These are phyloP conservation scores for Solen grandis DNA, from an alignment of 1,140 invertebrate species.

Conservation along the genomic window DNA sequence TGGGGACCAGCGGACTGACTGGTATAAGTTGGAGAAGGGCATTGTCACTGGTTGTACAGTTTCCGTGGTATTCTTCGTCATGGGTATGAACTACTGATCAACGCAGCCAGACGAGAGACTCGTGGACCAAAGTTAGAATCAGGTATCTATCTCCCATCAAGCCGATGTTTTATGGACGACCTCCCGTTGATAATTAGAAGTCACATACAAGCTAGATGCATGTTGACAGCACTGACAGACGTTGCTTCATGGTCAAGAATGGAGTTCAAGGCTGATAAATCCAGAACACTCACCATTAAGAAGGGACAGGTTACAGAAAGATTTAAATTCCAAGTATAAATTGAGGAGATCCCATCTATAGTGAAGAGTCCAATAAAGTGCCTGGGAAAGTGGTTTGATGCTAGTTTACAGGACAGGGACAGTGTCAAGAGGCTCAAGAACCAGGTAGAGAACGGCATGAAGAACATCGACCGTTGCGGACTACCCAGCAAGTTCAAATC, in stretches of 20 bases:
- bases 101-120: background rate
- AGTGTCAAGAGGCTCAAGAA: conserved; percentile 12
- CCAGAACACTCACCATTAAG: conserved; percentile 22
- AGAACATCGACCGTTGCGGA: conserved; percentile 31
- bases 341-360: conserved; percentile 26
- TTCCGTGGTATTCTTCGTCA: no score
- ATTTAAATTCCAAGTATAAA: background rate
- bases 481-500: conserved; percentile 39
- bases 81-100: conserved; percentile 16
- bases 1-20: background rate
- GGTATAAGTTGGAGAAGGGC: no score
- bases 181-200: background rate
- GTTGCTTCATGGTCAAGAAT: no score
- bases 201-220: conserved; percentile 2
- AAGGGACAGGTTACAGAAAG: conserved; percentile 22
- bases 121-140: background rate
- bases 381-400: conserved; percentile 39
- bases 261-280: conserved; percentile 2
- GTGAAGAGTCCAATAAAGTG: no score
- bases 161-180: conserved; percentile 19
- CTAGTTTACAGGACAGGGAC: conserved; percentile 16
- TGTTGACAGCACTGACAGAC: no score
- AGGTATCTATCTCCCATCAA: no score
- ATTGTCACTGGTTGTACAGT: no score
- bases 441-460: conserved; percentile 35